Conservation (phyloP, 2,113 vertebrate species). For the Pelobates fuscus region DNA sequence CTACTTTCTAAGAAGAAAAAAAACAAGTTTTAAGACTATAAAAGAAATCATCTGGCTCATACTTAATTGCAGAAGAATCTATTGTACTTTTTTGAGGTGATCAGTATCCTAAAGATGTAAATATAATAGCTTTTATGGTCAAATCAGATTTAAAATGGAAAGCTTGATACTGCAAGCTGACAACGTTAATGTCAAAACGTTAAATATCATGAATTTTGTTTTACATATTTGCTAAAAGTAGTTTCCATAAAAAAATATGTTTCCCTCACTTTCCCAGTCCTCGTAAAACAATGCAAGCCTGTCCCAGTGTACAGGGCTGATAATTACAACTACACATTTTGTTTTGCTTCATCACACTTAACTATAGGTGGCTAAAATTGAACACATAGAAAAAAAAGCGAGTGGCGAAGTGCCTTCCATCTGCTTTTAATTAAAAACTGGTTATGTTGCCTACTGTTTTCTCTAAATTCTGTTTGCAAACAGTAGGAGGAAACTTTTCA, state of each 20-base stretch:
- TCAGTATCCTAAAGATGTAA: conserved; percentile 11
- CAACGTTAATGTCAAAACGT: conserved; percentile 28
- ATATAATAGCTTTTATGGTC: conserved; percentile 6
- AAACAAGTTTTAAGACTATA: neutral
- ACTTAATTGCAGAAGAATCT: neutral
- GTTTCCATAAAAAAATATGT: conserved; percentile 35
- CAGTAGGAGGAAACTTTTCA: conserved; percentile 50
- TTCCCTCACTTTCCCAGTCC: conserved; percentile 20
- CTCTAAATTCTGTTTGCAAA: conserved; percentile 49
- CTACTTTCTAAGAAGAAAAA: neutral
- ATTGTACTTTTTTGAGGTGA: neutral
- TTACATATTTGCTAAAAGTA: conserved; percentile 17
- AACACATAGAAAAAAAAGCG: conserved; percentile 37
- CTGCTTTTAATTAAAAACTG: conserved; percentile 51
- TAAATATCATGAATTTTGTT: conserved; percentile 13
- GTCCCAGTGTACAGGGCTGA: conserved; percentile 35
- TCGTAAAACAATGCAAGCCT: conserved; percentile 27
- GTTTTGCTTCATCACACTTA: conserved; percentile 51
- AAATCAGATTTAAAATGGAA: neutral
- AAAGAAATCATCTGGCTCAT: neutral
- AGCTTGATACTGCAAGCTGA: neutral
- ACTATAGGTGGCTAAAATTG: conserved; percentile 49
- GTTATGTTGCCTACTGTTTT: conserved; percentile 47
- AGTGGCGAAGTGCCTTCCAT: conserved; percentile 44
- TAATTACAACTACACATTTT: conserved; percentile 47